Base-by-base conservation (phyloP, 1,140 invertebrate genomes). In the Capitella teleta region DNA sequence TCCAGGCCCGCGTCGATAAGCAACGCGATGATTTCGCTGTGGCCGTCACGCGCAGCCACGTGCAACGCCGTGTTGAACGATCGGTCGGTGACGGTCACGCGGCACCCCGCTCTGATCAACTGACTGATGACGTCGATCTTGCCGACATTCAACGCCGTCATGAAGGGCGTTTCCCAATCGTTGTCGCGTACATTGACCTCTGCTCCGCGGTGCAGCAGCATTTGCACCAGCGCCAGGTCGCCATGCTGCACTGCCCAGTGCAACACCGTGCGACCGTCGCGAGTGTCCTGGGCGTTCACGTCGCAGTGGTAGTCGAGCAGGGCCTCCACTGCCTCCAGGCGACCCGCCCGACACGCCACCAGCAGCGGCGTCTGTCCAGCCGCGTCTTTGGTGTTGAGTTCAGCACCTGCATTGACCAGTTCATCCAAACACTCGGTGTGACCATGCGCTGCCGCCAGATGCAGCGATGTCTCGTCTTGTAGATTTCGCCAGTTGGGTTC, bases 51-150 rank as follows among this genome's bases (percentile, higher is more conserved):
- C 4, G 50, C 42, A 19, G 50, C 30, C n/a, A 47, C 16, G 3
- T 52, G 50, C 42, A 52, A 32, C 16, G 43, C 50, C n/a, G 50
- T 52, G 44, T 47, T 52, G 50, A 48, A 47, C 8, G 26, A 32
- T 8, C 28, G 21, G 50, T 52, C 50, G 6, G 50, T 47, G 30
- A 37, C 50, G 28, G 30, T 47, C 28, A 52, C 50, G 32, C 38
- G 28, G 18, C 50, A 49, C 5, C 34, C 30, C 18, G 30, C 12
- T 21, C 16, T 23, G 14, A 52, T 12, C 16, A 52, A 36, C 19
- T 26, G 28, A 2, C 10, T 21, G 21, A 44, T 14, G 42, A 47
- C 28, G 18, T 52, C 43, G 14, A 21, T 19, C 8, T 30, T 21
- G 1, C 43, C 16, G n/a, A 19, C 30, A 19, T 18, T 16, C 28